These are phyloP conservation scores for Mesorhabditis spiculigera DNA, from an alignment of 2,888 invertebrate species.

Conservation along the genomic window DNA sequence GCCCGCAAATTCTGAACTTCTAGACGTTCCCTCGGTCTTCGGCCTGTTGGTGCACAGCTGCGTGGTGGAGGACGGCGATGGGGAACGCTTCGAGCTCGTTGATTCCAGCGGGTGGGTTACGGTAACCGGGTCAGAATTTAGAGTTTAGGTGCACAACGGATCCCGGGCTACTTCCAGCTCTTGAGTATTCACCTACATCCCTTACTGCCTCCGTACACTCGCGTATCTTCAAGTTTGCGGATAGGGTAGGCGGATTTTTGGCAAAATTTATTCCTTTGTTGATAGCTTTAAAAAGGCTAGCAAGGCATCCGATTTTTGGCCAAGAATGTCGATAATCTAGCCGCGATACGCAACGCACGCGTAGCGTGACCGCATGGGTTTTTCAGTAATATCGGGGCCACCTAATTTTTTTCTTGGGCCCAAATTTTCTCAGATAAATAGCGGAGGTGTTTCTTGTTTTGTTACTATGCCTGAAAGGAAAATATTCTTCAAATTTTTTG, in stretches of 20 bases:
- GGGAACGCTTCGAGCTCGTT: slow-evolving; percentile 55
- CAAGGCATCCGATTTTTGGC: too few species aligned
- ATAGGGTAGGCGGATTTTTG: slow-evolving; percentile 33
- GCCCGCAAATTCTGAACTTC: slow-evolving; percentile 8
- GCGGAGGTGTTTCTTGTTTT: too few species aligned
- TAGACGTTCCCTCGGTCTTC: slow-evolving; percentile 51
- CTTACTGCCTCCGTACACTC: slow-evolving; percentile 44
- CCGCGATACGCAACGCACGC: too few species aligned
- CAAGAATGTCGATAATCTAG: too few species aligned
- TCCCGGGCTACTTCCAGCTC: slow-evolving; percentile 44
- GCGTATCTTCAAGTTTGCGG: slow-evolving; percentile 58
- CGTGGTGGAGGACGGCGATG: slow-evolving; percentile 58
- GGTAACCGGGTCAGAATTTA: not conserved
- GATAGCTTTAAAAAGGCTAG: too few species aligned
- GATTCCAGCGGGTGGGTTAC: slow-evolving; percentile 50
- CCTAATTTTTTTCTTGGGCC: too few species aligned
- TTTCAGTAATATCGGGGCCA: too few species aligned
- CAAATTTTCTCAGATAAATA: too few species aligned
- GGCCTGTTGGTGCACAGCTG: slow-evolving; percentile 57
- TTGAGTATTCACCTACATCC: slow-evolving; percentile 29
- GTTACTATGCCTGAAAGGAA: too few species aligned
- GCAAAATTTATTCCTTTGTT: not conserved
- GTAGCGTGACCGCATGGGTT: too few species aligned
- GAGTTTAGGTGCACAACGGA: slow-evolving; percentile 49
- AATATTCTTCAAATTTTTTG: too few species aligned